Evolutionary conservation across 2,113 vertebrate species (phyloP).

Genomic region (Microcebus murinus): DNA sequence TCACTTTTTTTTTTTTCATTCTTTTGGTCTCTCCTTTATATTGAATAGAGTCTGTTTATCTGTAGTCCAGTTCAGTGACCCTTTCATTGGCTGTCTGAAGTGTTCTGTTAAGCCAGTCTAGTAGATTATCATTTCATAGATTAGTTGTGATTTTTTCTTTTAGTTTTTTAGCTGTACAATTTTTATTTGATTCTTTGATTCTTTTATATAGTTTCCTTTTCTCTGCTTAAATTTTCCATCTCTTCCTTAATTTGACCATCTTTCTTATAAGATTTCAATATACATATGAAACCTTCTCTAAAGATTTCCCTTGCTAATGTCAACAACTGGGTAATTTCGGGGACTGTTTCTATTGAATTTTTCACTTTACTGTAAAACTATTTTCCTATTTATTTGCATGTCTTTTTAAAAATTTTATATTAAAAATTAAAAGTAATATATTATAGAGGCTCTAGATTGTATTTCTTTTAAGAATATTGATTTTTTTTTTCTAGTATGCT

Average conservation of each 20-base stretch:
- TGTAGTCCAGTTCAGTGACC: background rate
- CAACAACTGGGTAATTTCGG: background rate
- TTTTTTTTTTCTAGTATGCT: background rate
- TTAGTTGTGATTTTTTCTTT: background rate
- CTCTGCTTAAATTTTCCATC: background rate
- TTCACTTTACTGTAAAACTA: background rate
- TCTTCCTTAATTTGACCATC: background rate
- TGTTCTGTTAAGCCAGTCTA: background rate
- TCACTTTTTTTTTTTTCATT: background rate
- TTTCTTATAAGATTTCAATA: background rate
- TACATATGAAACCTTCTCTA: background rate
- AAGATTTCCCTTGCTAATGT: background rate
- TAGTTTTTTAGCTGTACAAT: background rate
- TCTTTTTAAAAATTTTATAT: background rate
- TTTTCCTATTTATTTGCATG: slow-evolving; percentile 12
- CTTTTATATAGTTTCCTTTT: background rate
- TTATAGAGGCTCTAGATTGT: background rate
- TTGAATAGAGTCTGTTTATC: background rate
- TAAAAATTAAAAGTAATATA: background rate
- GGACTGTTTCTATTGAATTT: background rate
- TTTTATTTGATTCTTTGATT: background rate
- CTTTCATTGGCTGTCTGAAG: background rate
- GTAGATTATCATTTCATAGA: background rate
- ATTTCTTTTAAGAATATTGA: background rate
- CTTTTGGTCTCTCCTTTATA: background rate